phyloP scores from a whole-genome alignment of 2,888 invertebrate genomes.

The Caenorhabditis angaria region DNA sequence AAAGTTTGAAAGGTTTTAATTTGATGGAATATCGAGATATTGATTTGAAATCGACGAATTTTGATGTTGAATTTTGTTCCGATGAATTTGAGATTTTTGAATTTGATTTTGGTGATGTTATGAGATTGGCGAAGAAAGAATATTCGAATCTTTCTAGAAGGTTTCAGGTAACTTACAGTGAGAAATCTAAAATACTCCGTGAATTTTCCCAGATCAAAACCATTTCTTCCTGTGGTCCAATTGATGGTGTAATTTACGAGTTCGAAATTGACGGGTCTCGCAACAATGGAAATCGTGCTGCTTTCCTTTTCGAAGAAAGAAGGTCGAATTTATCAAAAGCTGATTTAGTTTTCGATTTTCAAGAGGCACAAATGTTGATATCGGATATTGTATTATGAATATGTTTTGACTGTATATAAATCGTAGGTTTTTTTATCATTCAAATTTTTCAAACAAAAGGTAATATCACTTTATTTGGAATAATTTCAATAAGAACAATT shows the following conservation, averaged over 20 bases:
- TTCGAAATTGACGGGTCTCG: too few species aligned
- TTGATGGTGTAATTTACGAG: slow-evolving; percentile 33
- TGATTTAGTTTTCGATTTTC: not conserved
- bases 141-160: not conserved
- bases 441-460: too few species aligned
- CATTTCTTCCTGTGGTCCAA: not conserved
- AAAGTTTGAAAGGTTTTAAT: slow-evolving; percentile 11
- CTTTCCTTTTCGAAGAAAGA: slow-evolving; percentile 19
- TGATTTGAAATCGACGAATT: not conserved
- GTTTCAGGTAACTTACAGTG: slow-evolving; percentile 5
- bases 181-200: not conserved
- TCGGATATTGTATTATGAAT: not conserved
- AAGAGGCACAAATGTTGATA: slow-evolving; percentile 4
- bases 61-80: not conserved
- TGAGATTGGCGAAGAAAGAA: not conserved
- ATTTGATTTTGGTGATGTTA: not conserved
- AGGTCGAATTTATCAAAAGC: not conserved
- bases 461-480: too few species aligned
- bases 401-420: too few species aligned
- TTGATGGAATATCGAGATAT: slow-evolving; percentile 48
- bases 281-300: slow-evolving; percentile 19
- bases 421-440: too few species aligned
- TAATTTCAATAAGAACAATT: too few species aligned
- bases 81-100: slow-evolving; percentile 8
- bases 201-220: slow-evolving; percentile 21